Base-by-base conservation (phyloP, 2,113 vertebrate species). In the Paradoxurus hermaphroditus region DNA sequence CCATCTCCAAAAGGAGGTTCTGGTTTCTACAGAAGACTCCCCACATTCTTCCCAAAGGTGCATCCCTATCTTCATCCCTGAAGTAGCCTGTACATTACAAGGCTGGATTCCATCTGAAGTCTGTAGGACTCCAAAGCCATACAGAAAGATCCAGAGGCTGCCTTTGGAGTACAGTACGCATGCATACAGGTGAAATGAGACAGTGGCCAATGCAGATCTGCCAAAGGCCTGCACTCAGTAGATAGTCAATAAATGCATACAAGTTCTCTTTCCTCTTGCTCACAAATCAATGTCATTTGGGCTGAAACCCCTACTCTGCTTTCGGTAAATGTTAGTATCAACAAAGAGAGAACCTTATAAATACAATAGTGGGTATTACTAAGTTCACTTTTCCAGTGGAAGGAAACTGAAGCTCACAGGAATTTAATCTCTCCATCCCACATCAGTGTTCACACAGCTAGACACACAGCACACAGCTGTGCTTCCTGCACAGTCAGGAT, bases 1-100 rank as follows among this genome's bases (percentile, higher is more conserved):
- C 63, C 36, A 41, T 13, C 75, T 77, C 18, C 19, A 5, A 53
- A 68, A n/a, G 7, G 41, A 13, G 51, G 10, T 34, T 85, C 79
- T 90, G 44, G 27, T 87, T 84, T 94, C n/a, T 31, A 84, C 16
- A 89, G 23, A 92, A 63, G 31, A 29, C 6, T 27, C 31, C 46
- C 15, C 14, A 90, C 23, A 31, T 36, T 53, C 82, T 68, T 49
- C 53, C 79, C 73, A 79, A 70, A 68, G n/a, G 8, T 31, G 1
- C 15, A 73, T 18, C 18, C 12, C 41, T 63, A 2, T 88, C 19
- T 41, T 46, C 23, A 63, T 41, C 25, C 36, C 39, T 31, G 4
- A 14, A 94, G 14, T 19, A 94, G 19, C 19, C 39, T 92, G 6
- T 31, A 86, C 78, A 51, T 36, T 49, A 31, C 19, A 87, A 34